These are phyloP conservation scores for Samia ricini DNA, from an alignment of 1,140 invertebrate genomes.

Conservation along the genomic window DNA sequence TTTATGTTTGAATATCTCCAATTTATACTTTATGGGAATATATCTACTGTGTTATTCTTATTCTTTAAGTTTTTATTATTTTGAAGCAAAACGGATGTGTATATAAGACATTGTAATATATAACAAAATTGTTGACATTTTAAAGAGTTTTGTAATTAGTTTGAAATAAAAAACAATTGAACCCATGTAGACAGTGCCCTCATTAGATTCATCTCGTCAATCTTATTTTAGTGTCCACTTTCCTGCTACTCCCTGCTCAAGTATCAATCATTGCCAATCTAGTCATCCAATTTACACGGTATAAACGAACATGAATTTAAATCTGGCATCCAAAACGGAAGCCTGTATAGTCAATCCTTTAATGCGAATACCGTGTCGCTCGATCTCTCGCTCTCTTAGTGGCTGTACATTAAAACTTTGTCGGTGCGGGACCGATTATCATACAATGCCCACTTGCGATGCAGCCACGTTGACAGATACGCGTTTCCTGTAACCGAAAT, in stretches of 20 bases:
- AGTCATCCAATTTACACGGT: background rate
- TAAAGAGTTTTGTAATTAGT: too few species aligned
- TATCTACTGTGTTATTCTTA: too few species aligned
- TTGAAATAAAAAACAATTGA: too few species aligned
- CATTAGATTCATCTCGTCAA: background rate
- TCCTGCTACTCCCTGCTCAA: background rate
- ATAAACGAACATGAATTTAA: background rate
- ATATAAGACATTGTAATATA: too few species aligned
- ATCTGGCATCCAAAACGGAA: background rate
- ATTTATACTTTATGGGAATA: too few species aligned
- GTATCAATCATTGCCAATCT: background rate
- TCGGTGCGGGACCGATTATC: slow-evolving; percentile 64
- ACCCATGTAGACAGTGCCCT: background rate
- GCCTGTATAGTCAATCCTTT: background rate
- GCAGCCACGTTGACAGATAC: slow-evolving; percentile 69
- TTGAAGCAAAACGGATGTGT: too few species aligned
- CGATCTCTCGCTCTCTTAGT: slow-evolving; percentile 35
- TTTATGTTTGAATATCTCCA: too few species aligned
- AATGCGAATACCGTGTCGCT: slow-evolving; percentile 7
- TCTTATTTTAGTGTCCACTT: background rate
- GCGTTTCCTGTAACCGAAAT: slow-evolving; percentile 70
- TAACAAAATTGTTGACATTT: too few species aligned
- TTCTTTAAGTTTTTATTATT: too few species aligned
- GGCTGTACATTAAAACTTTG: slow-evolving; percentile 59
- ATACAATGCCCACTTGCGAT: slow-evolving; percentile 73